Evolutionary conservation across 2,113 vertebrate genomes (phyloP).

Genomic region (Drymodes brunneopygia): DNA sequence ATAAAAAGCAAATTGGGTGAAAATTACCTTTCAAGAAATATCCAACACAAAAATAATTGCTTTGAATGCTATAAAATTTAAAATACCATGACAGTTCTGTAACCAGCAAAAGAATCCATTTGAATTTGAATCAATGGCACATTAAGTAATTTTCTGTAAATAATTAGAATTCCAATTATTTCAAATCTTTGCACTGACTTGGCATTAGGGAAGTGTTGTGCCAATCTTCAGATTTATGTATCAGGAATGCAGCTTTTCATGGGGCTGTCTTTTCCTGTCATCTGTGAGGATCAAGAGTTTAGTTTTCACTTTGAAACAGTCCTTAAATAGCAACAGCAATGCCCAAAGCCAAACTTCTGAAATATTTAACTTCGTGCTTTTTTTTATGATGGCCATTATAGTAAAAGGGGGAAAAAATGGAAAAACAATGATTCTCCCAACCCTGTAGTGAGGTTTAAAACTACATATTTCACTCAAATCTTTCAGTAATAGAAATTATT

Average conservation of each 20-base stretch:
- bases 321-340: background rate
- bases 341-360: accelerated
- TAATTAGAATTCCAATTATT: background rate
- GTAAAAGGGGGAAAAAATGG: accelerated
- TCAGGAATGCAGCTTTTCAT: background rate
- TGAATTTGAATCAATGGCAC: background rate
- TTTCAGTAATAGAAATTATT: accelerated
- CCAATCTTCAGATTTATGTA: background rate
- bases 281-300: background rate
- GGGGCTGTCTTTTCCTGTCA: background rate
- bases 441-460: background rate
- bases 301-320: background rate
- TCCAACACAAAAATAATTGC: background rate
- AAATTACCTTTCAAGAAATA: background rate
- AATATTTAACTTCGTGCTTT: background rate
- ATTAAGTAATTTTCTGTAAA: background rate
- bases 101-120: background rate
- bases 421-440: accelerated
- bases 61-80: background rate
- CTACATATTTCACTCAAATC: accelerated
- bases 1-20: background rate
- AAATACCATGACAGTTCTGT: background rate
- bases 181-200: background rate
- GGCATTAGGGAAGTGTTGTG: background rate
- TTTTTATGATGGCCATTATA: accelerated